A percentile compares a stretch with the other conserved stretches of the same genome.
These are phyloP conservation scores for Grallaria varia DNA, from an alignment of 2,113 vertebrate species.

Conservation along the genomic window DNA sequence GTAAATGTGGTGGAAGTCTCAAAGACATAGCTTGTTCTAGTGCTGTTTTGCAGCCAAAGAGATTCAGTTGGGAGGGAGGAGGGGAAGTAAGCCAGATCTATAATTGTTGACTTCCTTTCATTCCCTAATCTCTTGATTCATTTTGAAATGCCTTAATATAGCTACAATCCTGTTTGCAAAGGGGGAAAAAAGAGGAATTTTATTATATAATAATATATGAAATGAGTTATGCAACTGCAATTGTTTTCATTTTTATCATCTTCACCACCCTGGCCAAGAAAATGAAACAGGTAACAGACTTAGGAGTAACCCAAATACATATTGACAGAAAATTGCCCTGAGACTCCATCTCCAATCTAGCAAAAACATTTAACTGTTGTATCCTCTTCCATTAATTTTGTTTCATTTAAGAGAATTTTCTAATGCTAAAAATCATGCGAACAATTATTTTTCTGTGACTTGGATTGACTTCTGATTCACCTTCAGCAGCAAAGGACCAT, in stretches of 20 bases:
- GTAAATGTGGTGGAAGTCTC: background rate
- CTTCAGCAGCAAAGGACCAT: background rate
- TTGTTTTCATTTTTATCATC: background rate
- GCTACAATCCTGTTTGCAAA: background rate
- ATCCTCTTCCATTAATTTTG: background rate
- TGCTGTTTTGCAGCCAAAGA: background rate
- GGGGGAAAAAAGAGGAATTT: rapidly evolving
- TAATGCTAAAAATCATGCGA: background rate
- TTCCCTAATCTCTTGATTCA: background rate
- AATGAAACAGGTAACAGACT: constrained; percentile 6
- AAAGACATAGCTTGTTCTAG: background rate
- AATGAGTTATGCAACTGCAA: background rate
- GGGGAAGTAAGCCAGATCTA: background rate
- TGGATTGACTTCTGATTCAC: background rate
- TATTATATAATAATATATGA: background rate
- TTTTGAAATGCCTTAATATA: constrained; percentile 3
- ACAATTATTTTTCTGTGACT: background rate
- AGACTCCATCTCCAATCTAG: background rate
- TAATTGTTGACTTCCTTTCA: background rate
- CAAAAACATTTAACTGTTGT: background rate
- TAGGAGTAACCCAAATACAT: background rate
- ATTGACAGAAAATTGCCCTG: background rate
- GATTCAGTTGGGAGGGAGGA: background rate
- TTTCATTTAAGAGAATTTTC: background rate
- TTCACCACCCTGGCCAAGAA: background rate